phyloP scores from a whole-genome alignment of 2,113 vertebrate genomes.

The Pomatorhinus ruficollis region DNA sequence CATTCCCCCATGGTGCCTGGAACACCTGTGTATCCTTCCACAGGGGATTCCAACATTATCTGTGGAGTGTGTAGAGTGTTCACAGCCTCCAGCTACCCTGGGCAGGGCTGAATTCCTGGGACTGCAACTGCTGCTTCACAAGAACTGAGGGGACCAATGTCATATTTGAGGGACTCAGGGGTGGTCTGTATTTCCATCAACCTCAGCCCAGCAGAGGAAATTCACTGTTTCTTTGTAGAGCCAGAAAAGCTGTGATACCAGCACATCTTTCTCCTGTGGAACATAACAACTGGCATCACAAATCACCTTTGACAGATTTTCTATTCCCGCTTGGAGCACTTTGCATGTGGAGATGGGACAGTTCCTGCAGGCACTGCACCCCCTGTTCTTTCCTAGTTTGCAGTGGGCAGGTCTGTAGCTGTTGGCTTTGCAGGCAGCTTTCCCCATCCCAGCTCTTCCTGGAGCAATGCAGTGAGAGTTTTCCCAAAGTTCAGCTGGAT shows the following conservation, averaged over 20 bases:
- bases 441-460: not conserved
- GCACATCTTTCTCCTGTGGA: not conserved
- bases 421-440: not conserved
- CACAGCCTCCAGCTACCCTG: not conserved
- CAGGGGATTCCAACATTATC: not conserved
- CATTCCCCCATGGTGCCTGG: not conserved
- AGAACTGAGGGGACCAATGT: not conserved
- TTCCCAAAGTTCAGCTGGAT: not conserved
- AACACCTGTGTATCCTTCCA: not conserved
- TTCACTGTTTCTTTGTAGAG: not conserved
- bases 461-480: not conserved
- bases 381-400: not conserved
- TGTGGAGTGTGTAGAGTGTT: not conserved
- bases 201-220: not conserved
- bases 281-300: not conserved
- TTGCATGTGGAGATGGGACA: not conserved
- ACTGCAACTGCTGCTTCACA: not conserved
- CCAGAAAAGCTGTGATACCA: not conserved
- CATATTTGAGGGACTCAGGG: accelerated
- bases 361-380: not conserved
- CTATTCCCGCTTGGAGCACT: not conserved
- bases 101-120: not conserved
- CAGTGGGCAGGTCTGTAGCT: not conserved
- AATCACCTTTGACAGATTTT: not conserved
- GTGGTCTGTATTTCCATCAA: not conserved